A percentile compares a stretch with the other conserved stretches of the same genome.
Conservation (phyloP, 1,140 invertebrate species). For the Brachionus rotundiformis region DNA sequence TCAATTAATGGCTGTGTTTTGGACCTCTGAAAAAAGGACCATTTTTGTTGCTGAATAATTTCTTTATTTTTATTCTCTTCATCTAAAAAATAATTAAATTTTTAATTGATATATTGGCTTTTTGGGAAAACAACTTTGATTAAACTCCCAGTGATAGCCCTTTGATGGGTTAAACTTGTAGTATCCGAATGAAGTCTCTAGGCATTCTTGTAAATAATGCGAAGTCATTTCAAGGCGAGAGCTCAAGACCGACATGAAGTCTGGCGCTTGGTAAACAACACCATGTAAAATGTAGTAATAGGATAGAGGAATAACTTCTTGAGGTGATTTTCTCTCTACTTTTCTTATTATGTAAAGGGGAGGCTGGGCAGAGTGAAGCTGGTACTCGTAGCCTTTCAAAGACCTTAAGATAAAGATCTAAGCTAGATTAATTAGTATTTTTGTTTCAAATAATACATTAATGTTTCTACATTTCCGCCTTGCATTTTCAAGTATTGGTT, state of each 20-base stretch:
- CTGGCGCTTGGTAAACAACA: conserved; percentile 44
- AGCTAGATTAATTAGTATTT: not conserved
- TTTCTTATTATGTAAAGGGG: conserved; percentile 39
- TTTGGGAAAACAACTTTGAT: conserved; percentile 21
- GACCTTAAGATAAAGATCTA: not conserved
- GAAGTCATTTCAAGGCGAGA: conserved; percentile 46
- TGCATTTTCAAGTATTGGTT: conserved; percentile 46
- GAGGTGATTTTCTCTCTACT: conserved; percentile 8
- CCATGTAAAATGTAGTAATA: conserved; percentile 50
- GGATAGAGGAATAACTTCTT: conserved; percentile 38
- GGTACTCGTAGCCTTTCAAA: conserved; percentile 29
- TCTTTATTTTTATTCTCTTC: conserved; percentile 48
- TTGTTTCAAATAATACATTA: conserved; percentile 10
- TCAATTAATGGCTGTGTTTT: conserved; percentile 4
- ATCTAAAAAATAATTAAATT: not conserved
- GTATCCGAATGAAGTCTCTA: conserved; percentile 14
- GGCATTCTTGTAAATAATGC: conserved; percentile 43
- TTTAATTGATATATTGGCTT: not conserved
- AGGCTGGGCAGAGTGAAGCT: conserved; percentile 32
- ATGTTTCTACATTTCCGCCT: conserved; percentile 9
- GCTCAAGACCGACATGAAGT: conserved; percentile 43
- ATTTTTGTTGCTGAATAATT: conserved; percentile 17
- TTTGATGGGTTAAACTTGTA: conserved; percentile 43
- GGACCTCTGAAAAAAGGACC: not conserved
- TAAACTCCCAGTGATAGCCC: conserved; percentile 50